A percentile compares a stretch with the other conserved stretches of the same genome.
phyloP scores from a whole-genome alignment of 2,113 vertebrate genomes.

The Lepisosteus oculatus region DNA sequence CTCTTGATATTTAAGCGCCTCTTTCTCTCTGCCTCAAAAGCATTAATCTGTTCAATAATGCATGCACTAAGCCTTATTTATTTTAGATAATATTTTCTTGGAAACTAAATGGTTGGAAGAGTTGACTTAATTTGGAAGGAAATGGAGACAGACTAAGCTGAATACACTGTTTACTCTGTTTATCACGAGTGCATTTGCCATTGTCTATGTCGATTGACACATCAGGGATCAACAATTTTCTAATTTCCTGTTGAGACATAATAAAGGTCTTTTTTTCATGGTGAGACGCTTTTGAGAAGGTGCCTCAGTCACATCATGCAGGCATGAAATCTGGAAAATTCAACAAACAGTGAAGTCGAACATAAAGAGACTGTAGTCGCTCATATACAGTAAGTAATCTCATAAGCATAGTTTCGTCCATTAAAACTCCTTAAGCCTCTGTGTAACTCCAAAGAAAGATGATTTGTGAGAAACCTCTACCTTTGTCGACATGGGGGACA shows the following conservation, averaged over 20 bases:
- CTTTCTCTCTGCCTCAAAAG: slow-evolving; percentile 15
- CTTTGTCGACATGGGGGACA: not conserved
- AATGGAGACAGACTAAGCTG: not conserved
- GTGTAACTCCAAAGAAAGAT: not conserved
- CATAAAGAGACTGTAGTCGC: not conserved
- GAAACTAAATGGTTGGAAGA: slow-evolving; percentile 14
- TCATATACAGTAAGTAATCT: not conserved
- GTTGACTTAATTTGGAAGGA: slow-evolving; percentile 20
- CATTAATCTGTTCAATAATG: slow-evolving; percentile 22
- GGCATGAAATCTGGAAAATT: not conserved
- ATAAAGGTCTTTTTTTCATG: not conserved
- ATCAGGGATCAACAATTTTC: not conserved
- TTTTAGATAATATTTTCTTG: slow-evolving; percentile 18
- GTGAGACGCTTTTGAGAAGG: not conserved
- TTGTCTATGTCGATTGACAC: slow-evolving; percentile 1
- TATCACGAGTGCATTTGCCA: not conserved
- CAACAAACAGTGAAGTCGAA: not conserved
- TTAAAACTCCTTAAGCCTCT: slow-evolving; percentile 1
- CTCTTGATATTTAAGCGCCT: slow-evolving; percentile 16
- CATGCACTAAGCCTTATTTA: slow-evolving; percentile 18
- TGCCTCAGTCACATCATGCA: not conserved
- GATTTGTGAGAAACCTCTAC: not conserved
- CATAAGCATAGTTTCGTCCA: not conserved
- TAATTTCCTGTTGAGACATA: not conserved
- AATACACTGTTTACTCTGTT: not conserved